phyloP scores from a whole-genome alignment of 2,888 invertebrate genomes.

The Drymonia ruficornis region DNA sequence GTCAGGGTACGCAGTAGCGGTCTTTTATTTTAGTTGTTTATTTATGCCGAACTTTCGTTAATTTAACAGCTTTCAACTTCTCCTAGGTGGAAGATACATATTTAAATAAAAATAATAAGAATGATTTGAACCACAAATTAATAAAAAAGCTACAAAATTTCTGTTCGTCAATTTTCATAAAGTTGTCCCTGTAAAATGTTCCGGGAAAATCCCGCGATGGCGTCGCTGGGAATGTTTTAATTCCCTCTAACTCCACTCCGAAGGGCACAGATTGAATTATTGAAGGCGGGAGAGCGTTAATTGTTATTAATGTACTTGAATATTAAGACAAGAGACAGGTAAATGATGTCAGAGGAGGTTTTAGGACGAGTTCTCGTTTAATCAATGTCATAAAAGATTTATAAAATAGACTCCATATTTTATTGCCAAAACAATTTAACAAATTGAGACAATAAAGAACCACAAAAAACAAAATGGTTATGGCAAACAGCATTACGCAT shows the following conservation, averaged over 20 bases:
- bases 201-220: conserved; percentile 29
- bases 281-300: conserved; percentile 57
- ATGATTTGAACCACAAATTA: not conserved
- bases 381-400: not conserved
- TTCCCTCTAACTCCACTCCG: conserved; percentile 49
- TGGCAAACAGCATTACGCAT: not conserved
- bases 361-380: not conserved
- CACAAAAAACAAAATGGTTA: not conserved
- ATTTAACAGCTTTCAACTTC: not conserved
- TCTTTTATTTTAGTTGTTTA: not conserved
- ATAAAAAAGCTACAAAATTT: not conserved
- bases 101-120: too few species aligned
- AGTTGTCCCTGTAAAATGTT: conserved; percentile 24
- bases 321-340: conserved; percentile 38
- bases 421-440: too few species aligned
- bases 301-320: conserved; percentile 59
- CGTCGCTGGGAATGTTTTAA: conserved; percentile 48
- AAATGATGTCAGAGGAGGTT: conserved; percentile 21
- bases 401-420: not conserved
- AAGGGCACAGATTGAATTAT: conserved; percentile 62
- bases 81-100: too few species aligned
- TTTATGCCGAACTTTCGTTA: not conserved
- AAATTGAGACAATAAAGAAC: too few species aligned
- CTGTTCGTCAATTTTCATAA: conserved; percentile 26
- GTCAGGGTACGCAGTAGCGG: not conserved